A percentile compares a stretch with the other conserved stretches of the same genome.
Evolutionary conservation across 2,888 invertebrate genomes (phyloP).

Genomic region (Amitus sp.): DNA sequence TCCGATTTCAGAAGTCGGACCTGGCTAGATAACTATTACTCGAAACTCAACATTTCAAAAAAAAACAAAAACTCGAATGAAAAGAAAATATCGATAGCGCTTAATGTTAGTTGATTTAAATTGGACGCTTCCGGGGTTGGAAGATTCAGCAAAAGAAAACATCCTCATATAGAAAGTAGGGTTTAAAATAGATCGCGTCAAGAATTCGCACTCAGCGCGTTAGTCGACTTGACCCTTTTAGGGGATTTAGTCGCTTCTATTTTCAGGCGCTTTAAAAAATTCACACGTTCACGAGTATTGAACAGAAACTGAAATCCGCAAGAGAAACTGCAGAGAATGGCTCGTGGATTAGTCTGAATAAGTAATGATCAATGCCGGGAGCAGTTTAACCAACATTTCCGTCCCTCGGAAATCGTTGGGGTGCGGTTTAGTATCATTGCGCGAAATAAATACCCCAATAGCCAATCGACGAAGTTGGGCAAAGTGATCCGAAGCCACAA

Average conservation of each 20-base stretch:
- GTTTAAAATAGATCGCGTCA: background rate
- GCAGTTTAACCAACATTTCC: slow-evolving; percentile 34
- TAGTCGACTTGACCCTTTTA: background rate
- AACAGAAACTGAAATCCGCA: slow-evolving; percentile 24
- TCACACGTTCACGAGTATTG: slow-evolving; percentile 23
- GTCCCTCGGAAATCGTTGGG: slow-evolving; percentile 26
- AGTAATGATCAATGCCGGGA: slow-evolving; percentile 42
- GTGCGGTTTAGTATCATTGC: slow-evolving; percentile 27
- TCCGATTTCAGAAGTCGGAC: too few relatives aligned
- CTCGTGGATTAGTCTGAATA: slow-evolving; percentile 47
- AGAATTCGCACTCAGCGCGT: background rate
- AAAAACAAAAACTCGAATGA: too few relatives aligned
- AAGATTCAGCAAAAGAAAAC: too few relatives aligned
- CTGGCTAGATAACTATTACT: too few relatives aligned
- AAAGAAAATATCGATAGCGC: too few relatives aligned
- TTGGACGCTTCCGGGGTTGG: too few relatives aligned
- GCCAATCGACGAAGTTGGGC: too few relatives aligned
- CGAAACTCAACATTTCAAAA: too few relatives aligned
- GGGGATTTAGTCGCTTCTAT: slow-evolving; percentile 16
- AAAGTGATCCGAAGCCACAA: too few relatives aligned
- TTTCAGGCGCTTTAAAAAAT: slow-evolving; percentile 31
- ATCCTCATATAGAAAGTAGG: too few relatives aligned
- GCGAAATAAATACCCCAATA: slow-evolving; percentile 37
- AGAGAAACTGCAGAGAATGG: slow-evolving; percentile 20
- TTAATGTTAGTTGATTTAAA: too few relatives aligned